Evolutionary conservation across 2,888 invertebrate genomes (phyloP), one percentile per base, ranked within the genome.

Genomic region (Erynnis tages): DNA sequence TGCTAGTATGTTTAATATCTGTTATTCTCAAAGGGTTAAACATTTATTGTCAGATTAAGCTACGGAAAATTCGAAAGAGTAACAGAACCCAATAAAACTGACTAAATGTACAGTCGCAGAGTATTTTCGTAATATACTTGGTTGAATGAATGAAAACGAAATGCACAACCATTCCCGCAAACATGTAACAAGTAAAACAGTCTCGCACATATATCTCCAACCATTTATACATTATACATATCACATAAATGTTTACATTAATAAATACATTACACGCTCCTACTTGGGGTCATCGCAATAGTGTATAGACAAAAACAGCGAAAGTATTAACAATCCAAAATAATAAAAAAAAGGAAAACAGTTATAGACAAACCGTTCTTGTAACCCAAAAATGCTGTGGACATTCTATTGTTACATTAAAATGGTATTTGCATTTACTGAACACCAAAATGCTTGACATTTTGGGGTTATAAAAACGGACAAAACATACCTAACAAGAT

Each of bases 211-310:
- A 72, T 76, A 76, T 69, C 73, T 77, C 76, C 79, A 81, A 74
- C 76, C 79, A 73, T 76, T 59, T 27, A 25, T 27, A 43, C 43
- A 43, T 48, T 64, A 70, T 74, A 73, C 64, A 80, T 84, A 86
- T 86, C 84, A 85, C 85, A 84, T 78, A 74, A 73, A 74, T 67
- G 69, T 76, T 77, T 73, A 80, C 69, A 77, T 74, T 73, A 68
- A 81, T 71, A 78, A 73, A 73, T 73, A 73, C 64, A 66, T 43
- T 61, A 63, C 69, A 69, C 71, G 69, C 62, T 67, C 62, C 60
- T 58, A 54, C 55, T 61, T 76, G 78, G 76, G 78, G 77, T 73
- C 77, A 68, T 62, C 66, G 79, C 74, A 65, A 21, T 27, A 27
- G 6, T 32, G 16, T 34, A 32, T 14, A 17, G 16, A 37, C 13